Percentiles rank a stretch among this genome's conserved stretches.
These are phyloP conservation scores for Strigamia transsilvanica DNA, from an alignment of 2,888 invertebrate genomes.

Conservation along the genomic window DNA sequence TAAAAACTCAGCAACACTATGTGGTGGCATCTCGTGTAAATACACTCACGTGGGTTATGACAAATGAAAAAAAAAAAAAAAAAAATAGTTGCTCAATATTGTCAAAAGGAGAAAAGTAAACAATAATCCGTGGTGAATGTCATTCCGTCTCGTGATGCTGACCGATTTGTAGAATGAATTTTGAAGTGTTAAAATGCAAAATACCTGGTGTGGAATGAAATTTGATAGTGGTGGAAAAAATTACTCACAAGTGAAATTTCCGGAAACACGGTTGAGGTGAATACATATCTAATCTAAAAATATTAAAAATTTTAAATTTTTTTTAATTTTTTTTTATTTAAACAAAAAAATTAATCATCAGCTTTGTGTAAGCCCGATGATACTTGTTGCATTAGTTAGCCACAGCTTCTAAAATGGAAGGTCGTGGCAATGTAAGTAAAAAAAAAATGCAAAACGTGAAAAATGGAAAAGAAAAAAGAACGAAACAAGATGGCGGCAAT, in stretches of 20 bases:
- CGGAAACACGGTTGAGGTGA: slow-evolving; percentile 47
- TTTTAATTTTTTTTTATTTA: neutral
- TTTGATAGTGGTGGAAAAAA: neutral
- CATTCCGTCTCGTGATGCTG: neutral
- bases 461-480: neutral
- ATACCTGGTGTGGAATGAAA: neutral
- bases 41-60: too few species aligned
- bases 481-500: neutral
- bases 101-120: neutral
- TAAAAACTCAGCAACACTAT: neutral
- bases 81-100: neutral
- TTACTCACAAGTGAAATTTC: neutral
- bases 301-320: neutral
- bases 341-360: neutral
- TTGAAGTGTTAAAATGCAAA: neutral
- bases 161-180: neutral
- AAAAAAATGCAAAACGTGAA: neutral
- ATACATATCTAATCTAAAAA: neutral
- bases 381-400: slow-evolving; percentile 19
- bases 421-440: slow-evolving; percentile 25
- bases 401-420: slow-evolving; percentile 3
- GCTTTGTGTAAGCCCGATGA: neutral
- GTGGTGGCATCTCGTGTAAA: neutral
- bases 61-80: too few species aligned
- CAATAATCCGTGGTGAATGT: neutral